Percentiles rank a stretch among this genome's conserved stretches.
phyloP scores from a whole-genome alignment of 2,888 invertebrate genomes.

The Furcula furcula region DNA sequence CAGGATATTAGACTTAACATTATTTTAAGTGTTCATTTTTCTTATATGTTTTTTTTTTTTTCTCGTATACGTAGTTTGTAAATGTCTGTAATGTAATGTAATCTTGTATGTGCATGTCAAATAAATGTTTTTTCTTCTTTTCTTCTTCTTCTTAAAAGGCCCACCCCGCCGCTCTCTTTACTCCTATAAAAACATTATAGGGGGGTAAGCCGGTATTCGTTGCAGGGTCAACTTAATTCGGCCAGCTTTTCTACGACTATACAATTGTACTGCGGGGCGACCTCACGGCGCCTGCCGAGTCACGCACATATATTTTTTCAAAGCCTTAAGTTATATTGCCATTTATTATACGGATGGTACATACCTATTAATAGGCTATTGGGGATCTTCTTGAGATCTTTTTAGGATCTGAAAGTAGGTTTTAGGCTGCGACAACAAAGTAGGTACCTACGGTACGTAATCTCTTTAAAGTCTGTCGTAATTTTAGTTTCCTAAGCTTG shows the following conservation, averaged over 20 bases:
- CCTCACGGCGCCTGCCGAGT: slow-evolving; percentile 78
- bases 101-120: too few relatives aligned
- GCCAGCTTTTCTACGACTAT: slow-evolving; percentile 64
- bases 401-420: slow-evolving; percentile 9
- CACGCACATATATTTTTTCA: slow-evolving; percentile 76
- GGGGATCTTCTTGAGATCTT: slow-evolving; percentile 26
- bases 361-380: slow-evolving; percentile 32
- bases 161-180: slow-evolving; percentile 25
- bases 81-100: too few relatives aligned
- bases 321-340: slow-evolving; percentile 60
- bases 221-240: slow-evolving; percentile 48
- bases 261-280: slow-evolving; percentile 68
- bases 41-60: too few relatives aligned
- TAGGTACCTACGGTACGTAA: background rate
- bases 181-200: slow-evolving; percentile 12
- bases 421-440: slow-evolving; percentile 2
- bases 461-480: background rate
- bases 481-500: background rate
- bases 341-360: slow-evolving; percentile 39
- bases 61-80: too few relatives aligned
- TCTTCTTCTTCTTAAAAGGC: slow-evolving; percentile 29
- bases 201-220: slow-evolving; percentile 39
- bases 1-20: too few relatives aligned
- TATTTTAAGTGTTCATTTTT: too few relatives aligned
- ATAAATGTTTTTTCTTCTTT: too few relatives aligned